Evolutionary conservation across 2,888 invertebrate genomes (phyloP).

Genomic region (Euspilapteryx auroguttella): DNA sequence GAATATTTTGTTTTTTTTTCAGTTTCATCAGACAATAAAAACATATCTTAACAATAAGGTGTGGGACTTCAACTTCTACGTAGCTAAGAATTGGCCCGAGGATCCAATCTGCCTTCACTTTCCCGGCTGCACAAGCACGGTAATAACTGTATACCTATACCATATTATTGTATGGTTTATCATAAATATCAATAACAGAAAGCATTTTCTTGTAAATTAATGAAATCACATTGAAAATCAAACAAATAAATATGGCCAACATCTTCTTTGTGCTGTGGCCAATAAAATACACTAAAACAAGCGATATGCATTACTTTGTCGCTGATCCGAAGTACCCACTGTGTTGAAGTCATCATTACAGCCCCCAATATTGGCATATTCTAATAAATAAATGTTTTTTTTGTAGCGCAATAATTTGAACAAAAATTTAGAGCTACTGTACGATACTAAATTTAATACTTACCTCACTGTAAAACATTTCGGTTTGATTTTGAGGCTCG

Average conservation of each 20-base stretch:
- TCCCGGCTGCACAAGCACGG: constrained; percentile 86
- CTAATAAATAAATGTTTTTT: too few relatives aligned
- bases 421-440: too few relatives aligned
- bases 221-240: not conserved
- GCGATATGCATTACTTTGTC: too few relatives aligned
- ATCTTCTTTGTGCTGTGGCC: not conserved
- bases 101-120: constrained; percentile 83
- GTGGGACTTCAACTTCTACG: constrained; percentile 91
- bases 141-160: constrained; percentile 27
- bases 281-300: too few relatives aligned
- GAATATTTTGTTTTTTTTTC: constrained; percentile 36
- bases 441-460: too few relatives aligned
- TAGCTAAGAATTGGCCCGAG: constrained; percentile 85
- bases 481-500: too few relatives aligned
- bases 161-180: not conserved
- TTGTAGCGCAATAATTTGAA: too few relatives aligned
- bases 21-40: constrained; percentile 90
- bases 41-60: constrained; percentile 86
- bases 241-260: not conserved
- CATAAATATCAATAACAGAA: too few relatives aligned
- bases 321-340: too few relatives aligned
- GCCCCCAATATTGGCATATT: too few relatives aligned
- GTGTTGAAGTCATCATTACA: too few relatives aligned
- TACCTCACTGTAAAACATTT: too few relatives aligned
- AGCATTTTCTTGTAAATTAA: not conserved